phyloP scores from a whole-genome alignment of 2,888 invertebrate species.

The Bimastos eiseni region DNA sequence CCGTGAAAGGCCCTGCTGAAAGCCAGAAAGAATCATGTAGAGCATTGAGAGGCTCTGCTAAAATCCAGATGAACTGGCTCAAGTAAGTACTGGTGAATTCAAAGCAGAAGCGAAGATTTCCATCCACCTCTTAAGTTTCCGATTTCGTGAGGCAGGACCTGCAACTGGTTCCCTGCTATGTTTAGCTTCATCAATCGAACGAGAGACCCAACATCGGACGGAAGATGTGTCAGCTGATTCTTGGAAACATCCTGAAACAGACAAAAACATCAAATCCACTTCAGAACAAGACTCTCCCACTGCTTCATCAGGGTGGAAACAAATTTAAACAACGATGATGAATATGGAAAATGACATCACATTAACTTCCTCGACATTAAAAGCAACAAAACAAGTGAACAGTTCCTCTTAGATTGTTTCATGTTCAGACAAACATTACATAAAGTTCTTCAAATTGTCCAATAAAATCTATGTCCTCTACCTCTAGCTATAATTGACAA shows the following conservation, averaged over 20 bases:
- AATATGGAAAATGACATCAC: too few relatives aligned
- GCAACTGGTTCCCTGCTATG: constrained; percentile 66
- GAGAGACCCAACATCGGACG: constrained; percentile 75
- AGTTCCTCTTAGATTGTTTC: too few relatives aligned
- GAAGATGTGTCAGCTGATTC: constrained; percentile 75
- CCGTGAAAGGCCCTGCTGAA: too few relatives aligned
- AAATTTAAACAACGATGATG: not conserved
- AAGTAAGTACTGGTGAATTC: not conserved
- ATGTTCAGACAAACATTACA: too few relatives aligned
- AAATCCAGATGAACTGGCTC: not conserved
- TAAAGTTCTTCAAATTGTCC: too few relatives aligned
- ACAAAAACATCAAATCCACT: not conserved
- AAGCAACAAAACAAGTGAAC: not conserved
- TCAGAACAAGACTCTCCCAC: not conserved
- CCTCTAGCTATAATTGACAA: too few relatives aligned
- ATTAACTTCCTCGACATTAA: not conserved
- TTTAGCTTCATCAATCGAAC: constrained; percentile 64
- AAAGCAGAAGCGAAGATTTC: not conserved
- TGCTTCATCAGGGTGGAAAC: not conserved
- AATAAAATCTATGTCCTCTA: too few relatives aligned
- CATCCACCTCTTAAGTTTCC: constrained; percentile 32
- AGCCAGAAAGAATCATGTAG: too few relatives aligned
- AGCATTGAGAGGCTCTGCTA: too few relatives aligned
- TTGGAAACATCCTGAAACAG: constrained; percentile 65
- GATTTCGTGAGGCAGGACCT: constrained; percentile 70